Conservation (phyloP, 1,140 invertebrate genomes). For the Nomia melanderi region DNA sequence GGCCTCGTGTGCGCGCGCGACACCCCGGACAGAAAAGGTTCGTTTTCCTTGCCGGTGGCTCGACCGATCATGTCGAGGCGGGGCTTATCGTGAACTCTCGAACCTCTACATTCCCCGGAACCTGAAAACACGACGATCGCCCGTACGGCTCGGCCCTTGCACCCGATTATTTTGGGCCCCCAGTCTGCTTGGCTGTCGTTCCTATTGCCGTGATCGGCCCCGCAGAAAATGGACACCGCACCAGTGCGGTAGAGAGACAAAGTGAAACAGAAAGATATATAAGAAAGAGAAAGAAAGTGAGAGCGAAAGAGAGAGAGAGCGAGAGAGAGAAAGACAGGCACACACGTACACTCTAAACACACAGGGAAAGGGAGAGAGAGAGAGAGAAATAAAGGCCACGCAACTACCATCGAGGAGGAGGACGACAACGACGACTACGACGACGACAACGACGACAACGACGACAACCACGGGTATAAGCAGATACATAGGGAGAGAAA, state of each 20-base stretch:
- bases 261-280: constrained; percentile 23
- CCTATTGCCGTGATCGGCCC: constrained; percentile 40
- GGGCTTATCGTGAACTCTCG: constrained; percentile 52
- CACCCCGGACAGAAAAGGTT: constrained; percentile 54
- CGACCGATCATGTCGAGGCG: constrained; percentile 59
- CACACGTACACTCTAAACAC: constrained; percentile 30
- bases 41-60: constrained; percentile 59
- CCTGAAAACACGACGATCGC: constrained; percentile 28
- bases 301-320: background rate
- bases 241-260: constrained; percentile 45
- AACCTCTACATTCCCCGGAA: constrained; percentile 33
- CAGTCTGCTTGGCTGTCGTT: constrained; percentile 33
- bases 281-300: constrained; percentile 15
- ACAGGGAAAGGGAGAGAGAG: background rate
- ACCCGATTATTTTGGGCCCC: constrained; percentile 37
- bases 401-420: constrained; percentile 30
- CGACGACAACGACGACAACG: no score
- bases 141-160: constrained; percentile 4
- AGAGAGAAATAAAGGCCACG: constrained; percentile 54
- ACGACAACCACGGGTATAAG: constrained; percentile 15
- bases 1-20: constrained; percentile 68
- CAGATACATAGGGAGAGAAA: constrained; percentile 36
- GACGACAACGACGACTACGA: constrained; percentile 37
- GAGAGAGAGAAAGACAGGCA: constrained; percentile 43
- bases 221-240: constrained; percentile 65